Evolutionary conservation across 2,113 vertebrate genomes (phyloP).

Genomic region (Nannobrachium achirus): DNA sequence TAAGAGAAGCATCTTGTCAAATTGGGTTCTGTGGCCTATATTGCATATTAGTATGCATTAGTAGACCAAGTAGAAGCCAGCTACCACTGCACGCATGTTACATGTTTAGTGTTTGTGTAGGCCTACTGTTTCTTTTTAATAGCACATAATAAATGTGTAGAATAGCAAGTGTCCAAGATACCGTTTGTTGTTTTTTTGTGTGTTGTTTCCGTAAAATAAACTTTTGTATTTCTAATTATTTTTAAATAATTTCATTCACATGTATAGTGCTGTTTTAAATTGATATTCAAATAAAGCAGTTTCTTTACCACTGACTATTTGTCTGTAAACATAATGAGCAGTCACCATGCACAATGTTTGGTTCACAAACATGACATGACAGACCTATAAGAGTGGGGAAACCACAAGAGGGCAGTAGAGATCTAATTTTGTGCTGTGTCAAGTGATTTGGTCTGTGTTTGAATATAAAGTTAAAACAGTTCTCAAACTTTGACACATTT

Average conservation of each 20-base stretch:
- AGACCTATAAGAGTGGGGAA: constrained; percentile 1
- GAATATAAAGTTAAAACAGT: no score
- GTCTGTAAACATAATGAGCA: not conserved
- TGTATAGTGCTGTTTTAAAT: constrained; percentile 6
- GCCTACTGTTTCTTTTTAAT: no score
- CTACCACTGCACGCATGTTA: no score
- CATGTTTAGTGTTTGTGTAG: constrained; percentile 53
- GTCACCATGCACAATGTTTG: not conserved
- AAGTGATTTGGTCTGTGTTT: no score
- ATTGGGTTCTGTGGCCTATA: no score
- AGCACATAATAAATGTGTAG: constrained; percentile 27
- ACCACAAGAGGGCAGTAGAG: constrained; percentile 55
- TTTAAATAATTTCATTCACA: constrained; percentile 22
- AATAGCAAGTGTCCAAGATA: constrained; percentile 34
- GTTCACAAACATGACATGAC: not conserved
- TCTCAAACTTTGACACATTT: no score
- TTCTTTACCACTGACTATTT: constrained; percentile 10
- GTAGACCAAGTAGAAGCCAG: no score
- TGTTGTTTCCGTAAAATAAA: constrained; percentile 2
- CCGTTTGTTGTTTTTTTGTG: constrained; percentile 22
- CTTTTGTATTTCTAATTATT: constrained; percentile 3
- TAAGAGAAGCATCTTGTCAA: no score
- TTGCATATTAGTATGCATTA: no score
- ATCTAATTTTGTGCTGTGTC: no score
- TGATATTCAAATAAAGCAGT: constrained; percentile 50